Evolutionary conservation across 2,797 vertebrate genomes (phyloP).

Genomic region (Nannoperca australis): DNA sequence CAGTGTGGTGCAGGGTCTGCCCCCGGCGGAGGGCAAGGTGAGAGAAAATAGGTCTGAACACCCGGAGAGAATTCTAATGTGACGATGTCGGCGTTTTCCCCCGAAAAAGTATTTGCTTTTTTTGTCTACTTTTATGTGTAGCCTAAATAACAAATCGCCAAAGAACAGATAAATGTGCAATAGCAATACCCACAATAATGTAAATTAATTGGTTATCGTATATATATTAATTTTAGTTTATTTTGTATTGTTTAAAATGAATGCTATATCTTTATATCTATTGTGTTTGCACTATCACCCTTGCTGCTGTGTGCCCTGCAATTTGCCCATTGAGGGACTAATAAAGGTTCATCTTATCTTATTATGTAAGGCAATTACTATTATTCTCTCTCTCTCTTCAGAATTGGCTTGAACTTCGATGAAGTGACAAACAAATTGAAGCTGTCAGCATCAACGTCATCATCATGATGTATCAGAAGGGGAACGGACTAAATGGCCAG

Average conservation of each 20-base stretch:
- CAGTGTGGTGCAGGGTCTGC: slow-evolving; percentile 73
- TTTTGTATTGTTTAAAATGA: too few relatives aligned
- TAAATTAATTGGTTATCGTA: too few relatives aligned
- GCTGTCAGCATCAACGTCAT: background rate
- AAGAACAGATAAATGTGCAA: too few relatives aligned
- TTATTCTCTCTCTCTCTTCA: slow-evolving; percentile 16
- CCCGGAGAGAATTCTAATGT: accelerated
- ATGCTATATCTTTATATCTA: too few relatives aligned
- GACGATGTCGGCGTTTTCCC: background rate
- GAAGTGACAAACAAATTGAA: slow-evolving; percentile 4
- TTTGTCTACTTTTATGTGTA: background rate
- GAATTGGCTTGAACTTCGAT: slow-evolving; percentile 39
- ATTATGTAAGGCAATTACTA: too few relatives aligned
- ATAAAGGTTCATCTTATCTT: too few relatives aligned
- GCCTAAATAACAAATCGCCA: too few relatives aligned
- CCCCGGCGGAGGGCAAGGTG: slow-evolving; percentile 42
- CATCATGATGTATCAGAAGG: background rate
- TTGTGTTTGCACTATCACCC: too few relatives aligned
- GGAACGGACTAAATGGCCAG: background rate
- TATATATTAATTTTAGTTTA: too few relatives aligned
- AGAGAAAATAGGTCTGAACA: background rate
- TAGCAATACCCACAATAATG: too few relatives aligned
- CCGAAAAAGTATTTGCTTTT: accelerated
- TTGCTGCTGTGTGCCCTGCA: too few relatives aligned
- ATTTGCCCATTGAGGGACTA: too few relatives aligned